These are phyloP conservation scores for Dromas ardeola DNA, from an alignment of 2,113 vertebrate species.

Conservation along the genomic window DNA sequence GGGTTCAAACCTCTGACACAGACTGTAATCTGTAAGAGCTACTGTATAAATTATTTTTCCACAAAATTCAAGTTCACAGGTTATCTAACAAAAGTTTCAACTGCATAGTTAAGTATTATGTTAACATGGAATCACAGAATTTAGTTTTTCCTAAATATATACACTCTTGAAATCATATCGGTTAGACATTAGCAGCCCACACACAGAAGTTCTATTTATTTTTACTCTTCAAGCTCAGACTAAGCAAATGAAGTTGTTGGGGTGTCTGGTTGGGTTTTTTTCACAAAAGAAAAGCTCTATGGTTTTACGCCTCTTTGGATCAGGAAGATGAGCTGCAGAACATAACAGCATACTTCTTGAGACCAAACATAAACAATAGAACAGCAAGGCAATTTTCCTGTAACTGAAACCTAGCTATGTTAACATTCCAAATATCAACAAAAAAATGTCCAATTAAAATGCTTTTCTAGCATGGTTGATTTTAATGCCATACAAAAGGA, in stretches of 20 bases:
- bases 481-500: background rate
- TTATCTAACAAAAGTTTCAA: background rate
- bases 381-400: background rate
- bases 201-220: background rate
- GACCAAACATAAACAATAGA: background rate
- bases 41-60: background rate
- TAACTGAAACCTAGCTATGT: background rate
- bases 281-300: background rate
- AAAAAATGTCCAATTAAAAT: background rate
- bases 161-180: background rate
- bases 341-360: background rate
- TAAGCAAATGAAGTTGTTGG: background rate
- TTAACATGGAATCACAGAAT: background rate
- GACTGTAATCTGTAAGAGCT: rapidly evolving
- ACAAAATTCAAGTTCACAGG: background rate
- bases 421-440: background rate
- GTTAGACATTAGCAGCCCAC: background rate
- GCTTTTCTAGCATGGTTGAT: background rate
- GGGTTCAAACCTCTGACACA: background rate
- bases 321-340: background rate
- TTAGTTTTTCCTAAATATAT: background rate
- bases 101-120: background rate
- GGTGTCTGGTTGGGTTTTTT: background rate
- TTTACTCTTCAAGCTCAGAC: background rate
- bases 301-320: background rate